phyloP scores from a whole-genome alignment of 2,797 vertebrate species.

The Phalloptychus januarius region DNA sequence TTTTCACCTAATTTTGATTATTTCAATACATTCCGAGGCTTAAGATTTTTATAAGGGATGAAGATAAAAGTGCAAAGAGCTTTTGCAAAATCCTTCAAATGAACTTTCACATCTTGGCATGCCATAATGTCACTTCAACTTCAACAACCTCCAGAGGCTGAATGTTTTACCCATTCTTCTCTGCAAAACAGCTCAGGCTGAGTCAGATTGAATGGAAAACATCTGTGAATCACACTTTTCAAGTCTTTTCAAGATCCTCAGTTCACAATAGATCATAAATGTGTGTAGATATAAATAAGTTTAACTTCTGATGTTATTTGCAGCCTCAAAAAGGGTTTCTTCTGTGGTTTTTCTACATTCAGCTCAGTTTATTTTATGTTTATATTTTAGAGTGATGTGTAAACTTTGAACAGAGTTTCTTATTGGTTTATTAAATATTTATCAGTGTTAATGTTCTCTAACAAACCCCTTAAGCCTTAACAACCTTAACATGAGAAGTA shows the following conservation, averaged over 20 bases:
- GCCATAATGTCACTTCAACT: background rate
- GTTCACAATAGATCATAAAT: background rate
- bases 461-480: background rate
- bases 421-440: background rate
- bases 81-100: background rate
- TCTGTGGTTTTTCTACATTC: background rate
- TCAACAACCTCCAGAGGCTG: background rate
- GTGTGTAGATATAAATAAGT: background rate
- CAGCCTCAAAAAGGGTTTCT: background rate
- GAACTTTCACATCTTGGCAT: background rate
- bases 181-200: background rate
- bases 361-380: background rate
- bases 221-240: background rate
- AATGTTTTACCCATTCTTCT: background rate
- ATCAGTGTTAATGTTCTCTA: background rate
- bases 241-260: background rate
- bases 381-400: background rate
- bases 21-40: constrained; percentile 23
- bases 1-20: constrained; percentile 44
- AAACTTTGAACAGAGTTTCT: background rate
- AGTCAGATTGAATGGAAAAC: background rate
- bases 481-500: no score
- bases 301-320: background rate
- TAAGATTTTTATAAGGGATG: constrained; percentile 40
- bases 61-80: constrained; percentile 52